Percentiles rank a stretch among this genome's conserved stretches.
phyloP scores from a whole-genome alignment of 2,113 vertebrate genomes.

The Ageneiosus marmoratus region DNA sequence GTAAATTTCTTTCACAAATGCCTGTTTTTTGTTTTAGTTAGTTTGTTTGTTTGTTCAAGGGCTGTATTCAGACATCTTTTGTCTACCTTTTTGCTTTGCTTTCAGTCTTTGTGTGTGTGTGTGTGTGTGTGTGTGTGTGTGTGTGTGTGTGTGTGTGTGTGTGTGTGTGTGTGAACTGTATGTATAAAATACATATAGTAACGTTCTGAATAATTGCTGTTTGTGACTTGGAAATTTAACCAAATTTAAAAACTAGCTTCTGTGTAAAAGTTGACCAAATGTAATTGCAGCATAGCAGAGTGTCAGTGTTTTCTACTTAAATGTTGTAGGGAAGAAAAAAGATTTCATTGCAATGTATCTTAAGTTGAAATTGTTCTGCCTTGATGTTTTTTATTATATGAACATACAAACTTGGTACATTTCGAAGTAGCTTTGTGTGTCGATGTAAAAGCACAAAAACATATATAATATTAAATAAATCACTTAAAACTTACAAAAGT shows the following conservation, averaged over 20 bases:
- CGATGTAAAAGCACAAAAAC: conserved; percentile 42
- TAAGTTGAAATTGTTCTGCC: conserved; percentile 44
- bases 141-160: background rate
- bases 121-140: background rate
- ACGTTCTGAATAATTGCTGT: conserved; percentile 22
- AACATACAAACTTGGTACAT: conserved; percentile 40
- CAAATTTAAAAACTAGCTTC: conserved; percentile 49
- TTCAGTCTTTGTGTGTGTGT: background rate
- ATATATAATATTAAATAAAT: conserved; percentile 54
- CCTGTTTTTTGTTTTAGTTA: background rate
- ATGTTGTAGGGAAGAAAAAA: conserved; percentile 31
- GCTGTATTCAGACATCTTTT: background rate
- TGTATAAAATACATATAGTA: conserved; percentile 15
- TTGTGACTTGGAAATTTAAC: conserved; percentile 42
- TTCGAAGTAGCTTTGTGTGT: conserved; percentile 55
- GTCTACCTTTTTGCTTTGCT: background rate
- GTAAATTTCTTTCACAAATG: background rate
- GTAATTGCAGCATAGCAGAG: conserved; percentile 42
- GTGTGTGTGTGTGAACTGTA: conserved; percentile 19
- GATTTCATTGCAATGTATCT: conserved; percentile 23
- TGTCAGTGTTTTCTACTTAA: conserved; percentile 57
- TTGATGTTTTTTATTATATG: conserved; percentile 45
- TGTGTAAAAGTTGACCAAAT: conserved; percentile 36
- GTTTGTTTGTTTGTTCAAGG: background rate
- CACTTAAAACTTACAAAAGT: conserved; percentile 20